Evolutionary conservation across 2,797 vertebrate species (phyloP).

Genomic region (Craterocephalus amniculus): DNA sequence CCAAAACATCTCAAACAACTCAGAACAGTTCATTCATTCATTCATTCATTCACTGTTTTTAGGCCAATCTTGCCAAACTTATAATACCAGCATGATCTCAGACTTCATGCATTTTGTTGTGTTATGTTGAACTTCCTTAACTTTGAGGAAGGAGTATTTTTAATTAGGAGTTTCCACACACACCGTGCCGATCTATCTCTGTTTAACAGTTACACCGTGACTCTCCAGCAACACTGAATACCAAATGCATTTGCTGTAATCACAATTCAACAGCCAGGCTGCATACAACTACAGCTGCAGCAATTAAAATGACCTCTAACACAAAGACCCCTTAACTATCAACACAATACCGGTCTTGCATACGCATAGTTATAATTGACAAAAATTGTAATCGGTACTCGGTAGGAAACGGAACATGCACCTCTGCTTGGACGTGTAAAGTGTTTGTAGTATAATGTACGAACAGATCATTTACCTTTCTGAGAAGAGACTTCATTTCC

Average conservation of each 20-base stretch:
- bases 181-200: background rate
- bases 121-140: background rate
- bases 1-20: too few species aligned
- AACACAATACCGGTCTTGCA: constrained; percentile 22
- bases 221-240: constrained; percentile 19
- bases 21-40: too few species aligned
- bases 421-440: background rate
- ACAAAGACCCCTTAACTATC: constrained; percentile 28
- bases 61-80: background rate
- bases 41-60: too few species aligned
- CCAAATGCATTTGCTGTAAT: constrained; percentile 7
- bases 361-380: constrained; percentile 22
- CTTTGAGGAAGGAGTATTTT: background rate
- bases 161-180: background rate
- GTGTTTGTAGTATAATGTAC: background rate
- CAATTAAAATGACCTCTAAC: constrained; percentile 21
- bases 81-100: background rate
- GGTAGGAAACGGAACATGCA: background rate
- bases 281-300: constrained; percentile 6
- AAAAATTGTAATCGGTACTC: background rate
- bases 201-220: background rate
- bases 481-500: constrained; percentile 90
- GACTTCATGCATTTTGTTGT: background rate
- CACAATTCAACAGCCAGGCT: constrained; percentile 16
- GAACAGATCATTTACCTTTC: constrained; percentile 75